These are phyloP conservation scores for Saguinus midas DNA, from an alignment of 2,113 vertebrate species.

Conservation along the genomic window DNA sequence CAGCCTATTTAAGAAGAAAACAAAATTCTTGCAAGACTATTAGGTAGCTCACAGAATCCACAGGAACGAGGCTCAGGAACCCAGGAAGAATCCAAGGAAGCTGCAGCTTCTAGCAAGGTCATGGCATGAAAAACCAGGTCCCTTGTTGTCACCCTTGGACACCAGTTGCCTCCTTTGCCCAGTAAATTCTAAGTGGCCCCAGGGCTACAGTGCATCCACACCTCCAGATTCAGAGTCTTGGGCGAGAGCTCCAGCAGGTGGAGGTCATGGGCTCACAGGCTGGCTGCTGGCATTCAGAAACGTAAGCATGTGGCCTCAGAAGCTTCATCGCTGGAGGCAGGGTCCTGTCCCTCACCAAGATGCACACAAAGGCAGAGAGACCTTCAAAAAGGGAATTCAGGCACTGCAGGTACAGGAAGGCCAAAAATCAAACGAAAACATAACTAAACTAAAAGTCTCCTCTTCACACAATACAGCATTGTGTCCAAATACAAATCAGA, in stretches of 20 bases:
- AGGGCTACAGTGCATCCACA: not conserved
- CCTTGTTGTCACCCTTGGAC: not conserved
- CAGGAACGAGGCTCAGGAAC: not conserved
- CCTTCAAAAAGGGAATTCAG: not conserved
- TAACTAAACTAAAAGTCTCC: not conserved
- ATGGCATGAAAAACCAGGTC: not conserved
- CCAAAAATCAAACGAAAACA: not conserved
- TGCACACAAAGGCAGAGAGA: not conserved
- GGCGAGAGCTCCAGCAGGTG: not conserved
- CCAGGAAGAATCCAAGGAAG: not conserved
- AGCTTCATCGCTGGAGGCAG: not conserved
- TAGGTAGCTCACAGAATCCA: not conserved
- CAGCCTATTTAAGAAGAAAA: not conserved
- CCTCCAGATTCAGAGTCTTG: not conserved
- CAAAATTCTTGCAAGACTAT: not conserved
- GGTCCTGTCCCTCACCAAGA: not conserved
- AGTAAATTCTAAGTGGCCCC: not conserved
- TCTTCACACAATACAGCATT: not conserved
- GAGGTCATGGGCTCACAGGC: not conserved
- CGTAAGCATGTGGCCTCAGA: not conserved
- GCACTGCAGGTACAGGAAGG: not conserved
- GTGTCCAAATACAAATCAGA: not conserved
- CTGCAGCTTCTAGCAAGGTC: slow-evolving; percentile 19
- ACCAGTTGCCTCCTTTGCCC: not conserved
- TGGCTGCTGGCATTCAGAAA: not conserved